Percentiles rank a stretch among this genome's conserved stretches.
Evolutionary conservation across 2,888 invertebrate genomes (phyloP).

Genomic region (Nephrotoma guestfalica): DNA sequence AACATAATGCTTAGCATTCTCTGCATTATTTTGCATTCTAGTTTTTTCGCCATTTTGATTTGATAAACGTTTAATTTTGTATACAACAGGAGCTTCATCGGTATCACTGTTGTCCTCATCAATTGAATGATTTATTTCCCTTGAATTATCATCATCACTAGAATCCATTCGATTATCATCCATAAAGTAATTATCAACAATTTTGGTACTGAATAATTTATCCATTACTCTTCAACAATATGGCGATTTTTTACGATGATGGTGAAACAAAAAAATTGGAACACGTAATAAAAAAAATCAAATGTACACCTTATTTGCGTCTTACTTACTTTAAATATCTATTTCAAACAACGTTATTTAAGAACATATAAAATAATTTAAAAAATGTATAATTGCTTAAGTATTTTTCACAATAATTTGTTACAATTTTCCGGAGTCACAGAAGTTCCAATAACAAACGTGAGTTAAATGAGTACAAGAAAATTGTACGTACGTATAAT

Average conservation of each 20-base stretch:
- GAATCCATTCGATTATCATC: not conserved
- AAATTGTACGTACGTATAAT: too few relatives aligned
- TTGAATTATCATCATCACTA: not conserved
- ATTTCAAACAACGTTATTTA: not conserved
- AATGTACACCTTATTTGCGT: not conserved
- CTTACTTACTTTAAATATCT: constrained; percentile 1
- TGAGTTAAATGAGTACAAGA: too few relatives aligned
- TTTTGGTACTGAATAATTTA: not conserved
- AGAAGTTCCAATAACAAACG: too few relatives aligned
- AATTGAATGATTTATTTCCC: not conserved
- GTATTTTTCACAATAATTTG: too few relatives aligned
- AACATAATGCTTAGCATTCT: not conserved
- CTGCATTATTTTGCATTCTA: not conserved
- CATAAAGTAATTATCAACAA: not conserved
- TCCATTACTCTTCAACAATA: not conserved
- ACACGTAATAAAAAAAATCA: not conserved
- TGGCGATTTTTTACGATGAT: not conserved
- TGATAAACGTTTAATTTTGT: not conserved
- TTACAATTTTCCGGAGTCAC: too few relatives aligned
- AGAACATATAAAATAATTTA: too few relatives aligned
- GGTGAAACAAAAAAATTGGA: not conserved
- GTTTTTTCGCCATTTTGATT: not conserved
- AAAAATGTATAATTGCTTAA: too few relatives aligned
- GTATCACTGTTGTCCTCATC: too few relatives aligned
- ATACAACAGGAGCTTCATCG: not conserved